phyloP scores from a whole-genome alignment of 2,888 invertebrate genomes.

The Kuschelorhynchus macadamiae region DNA sequence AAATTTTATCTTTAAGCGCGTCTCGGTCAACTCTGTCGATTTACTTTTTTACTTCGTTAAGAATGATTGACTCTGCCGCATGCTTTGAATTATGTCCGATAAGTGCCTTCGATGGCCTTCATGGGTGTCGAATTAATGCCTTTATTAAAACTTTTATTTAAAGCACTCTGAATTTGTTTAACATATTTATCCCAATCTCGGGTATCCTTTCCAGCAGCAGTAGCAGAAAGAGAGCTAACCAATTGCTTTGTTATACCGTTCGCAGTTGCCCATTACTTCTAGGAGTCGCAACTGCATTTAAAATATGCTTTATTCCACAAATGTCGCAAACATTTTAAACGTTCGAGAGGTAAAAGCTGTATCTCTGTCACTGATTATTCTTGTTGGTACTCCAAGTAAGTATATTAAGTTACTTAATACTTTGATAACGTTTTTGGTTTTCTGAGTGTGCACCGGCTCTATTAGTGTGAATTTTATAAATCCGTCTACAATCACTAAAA shows the following conservation, averaged over 20 bases:
- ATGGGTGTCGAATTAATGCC: slow-evolving; percentile 47
- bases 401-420: slow-evolving; percentile 40
- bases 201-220: slow-evolving; percentile 36
- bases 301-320: slow-evolving; percentile 43
- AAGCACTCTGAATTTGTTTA: slow-evolving; percentile 50
- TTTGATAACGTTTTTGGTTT: slow-evolving; percentile 11
- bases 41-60: slow-evolving; percentile 26
- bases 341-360: slow-evolving; percentile 45
- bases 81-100: slow-evolving; percentile 31
- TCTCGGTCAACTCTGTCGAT: slow-evolving; percentile 6
- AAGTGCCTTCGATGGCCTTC: slow-evolving; percentile 51
- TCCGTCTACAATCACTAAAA: slow-evolving; percentile 40
- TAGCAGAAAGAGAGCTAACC: no score
- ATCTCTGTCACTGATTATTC: slow-evolving; percentile 45
- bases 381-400: slow-evolving; percentile 47
- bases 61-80: background rate
- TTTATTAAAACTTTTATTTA: slow-evolving; percentile 53
- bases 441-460: slow-evolving; percentile 18
- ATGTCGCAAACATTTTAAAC: slow-evolving; percentile 2
- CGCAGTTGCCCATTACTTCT: no score
- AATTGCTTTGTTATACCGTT: no score
- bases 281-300: slow-evolving; percentile 46
- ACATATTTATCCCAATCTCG: slow-evolving; percentile 55
- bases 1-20: no score
- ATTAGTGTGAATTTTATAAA: slow-evolving; percentile 36